Evolutionary conservation across 2,888 invertebrate species (phyloP), one percentile per base, ranked within the genome.

Genomic region (Macropis europaea): DNA sequence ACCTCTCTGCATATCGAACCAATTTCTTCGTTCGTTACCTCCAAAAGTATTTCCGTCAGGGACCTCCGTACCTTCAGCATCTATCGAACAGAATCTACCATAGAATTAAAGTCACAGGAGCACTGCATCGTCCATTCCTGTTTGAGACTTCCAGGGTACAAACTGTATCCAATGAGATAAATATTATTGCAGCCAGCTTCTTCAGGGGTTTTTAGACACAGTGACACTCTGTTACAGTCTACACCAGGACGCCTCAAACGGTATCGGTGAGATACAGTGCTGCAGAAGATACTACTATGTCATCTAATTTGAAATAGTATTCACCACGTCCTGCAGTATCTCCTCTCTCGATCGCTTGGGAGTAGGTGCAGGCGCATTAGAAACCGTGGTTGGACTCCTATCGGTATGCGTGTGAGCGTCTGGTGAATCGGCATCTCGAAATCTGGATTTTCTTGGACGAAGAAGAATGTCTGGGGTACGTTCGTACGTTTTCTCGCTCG

Each of bases 11-110:
- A 96, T 87, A 97, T 94, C 87, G 92, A 92, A 87, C 93, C 92
- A 88, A 99, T 96, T 92, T 97, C 97, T 90, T 95, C 94, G 90
- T 95, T 96, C 22, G 99, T 99, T 85, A 98, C 98, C 90, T 97
- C 97, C 84, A 99, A 92, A 72, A 99, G 93, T 86, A 99, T 95
- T 91, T 98, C 97, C 28, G 99, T 99, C 91, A 99, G 92, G 81
- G 95, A 95, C 73, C 95, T 93, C 71, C 98, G 94, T 54, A 98
- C 96, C 87, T 94, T 94, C 89, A 96, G 90, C 96, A 98, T 97
- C 96, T 96, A 90, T 63, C 42, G 47, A 13, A 69, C 48, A 53
- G 63, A 73, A 38, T 22, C 11, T 32, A 17, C 28, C 7, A 61
- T 34, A 15, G 11, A 9, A n/a, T 13, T 17, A 11, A 42, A 5